These are phyloP conservation scores for Xenops minutus DNA, from an alignment of 2,797 vertebrate genomes.

Conservation along the genomic window DNA sequence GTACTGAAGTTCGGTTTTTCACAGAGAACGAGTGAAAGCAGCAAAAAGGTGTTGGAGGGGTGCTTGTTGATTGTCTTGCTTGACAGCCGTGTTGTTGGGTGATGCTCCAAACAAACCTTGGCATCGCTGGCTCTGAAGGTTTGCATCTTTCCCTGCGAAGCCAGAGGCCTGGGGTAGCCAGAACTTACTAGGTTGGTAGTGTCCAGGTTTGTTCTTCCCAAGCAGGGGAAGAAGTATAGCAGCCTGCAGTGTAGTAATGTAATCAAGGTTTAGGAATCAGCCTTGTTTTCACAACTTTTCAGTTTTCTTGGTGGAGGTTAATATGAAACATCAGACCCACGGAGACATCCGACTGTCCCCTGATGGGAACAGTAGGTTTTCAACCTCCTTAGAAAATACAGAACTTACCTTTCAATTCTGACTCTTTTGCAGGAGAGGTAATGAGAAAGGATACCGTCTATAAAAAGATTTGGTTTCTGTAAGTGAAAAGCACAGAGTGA, in stretches of 20 bases:
- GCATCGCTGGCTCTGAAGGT: neutral
- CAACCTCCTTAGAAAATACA: neutral
- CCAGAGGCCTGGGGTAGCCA: neutral
- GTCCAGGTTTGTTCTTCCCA: neutral
- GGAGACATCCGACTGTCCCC: neutral
- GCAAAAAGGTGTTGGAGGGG: neutral
- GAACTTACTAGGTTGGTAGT: neutral
- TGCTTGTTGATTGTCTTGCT: neutral
- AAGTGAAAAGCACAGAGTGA: neutral
- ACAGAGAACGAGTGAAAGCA: neutral
- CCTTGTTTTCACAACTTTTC: neutral
- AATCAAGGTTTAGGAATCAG: neutral
- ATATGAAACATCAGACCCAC: neutral
- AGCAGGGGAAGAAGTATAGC: neutral
- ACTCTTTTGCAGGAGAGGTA: neutral
- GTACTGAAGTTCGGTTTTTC: neutral
- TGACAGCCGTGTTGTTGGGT: accelerated
- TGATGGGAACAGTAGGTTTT: neutral
- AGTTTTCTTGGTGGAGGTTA: neutral
- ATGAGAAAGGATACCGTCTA: neutral
- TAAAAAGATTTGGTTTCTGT: neutral
- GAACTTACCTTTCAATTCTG: neutral
- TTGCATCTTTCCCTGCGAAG: neutral
- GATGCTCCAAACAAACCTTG: neutral
- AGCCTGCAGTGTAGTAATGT: neutral